phyloP scores from a whole-genome alignment of 2,888 invertebrate genomes.

The Acleris cristana region DNA sequence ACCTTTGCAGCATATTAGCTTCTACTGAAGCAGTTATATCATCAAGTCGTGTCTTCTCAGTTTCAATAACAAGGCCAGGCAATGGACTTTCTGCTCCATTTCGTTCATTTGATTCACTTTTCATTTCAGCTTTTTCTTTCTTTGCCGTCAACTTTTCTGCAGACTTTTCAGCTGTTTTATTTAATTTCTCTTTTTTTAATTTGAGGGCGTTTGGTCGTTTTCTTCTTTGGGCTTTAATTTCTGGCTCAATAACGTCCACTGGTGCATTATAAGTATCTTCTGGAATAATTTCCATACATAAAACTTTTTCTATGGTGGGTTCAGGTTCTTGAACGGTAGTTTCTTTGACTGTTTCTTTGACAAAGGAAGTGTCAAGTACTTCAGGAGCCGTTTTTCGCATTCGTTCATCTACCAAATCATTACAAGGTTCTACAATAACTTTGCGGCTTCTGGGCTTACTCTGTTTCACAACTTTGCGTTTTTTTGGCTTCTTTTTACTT shows the following conservation, averaged over 20 bases:
- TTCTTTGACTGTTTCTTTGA: slow-evolving; percentile 43
- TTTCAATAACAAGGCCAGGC: slow-evolving; percentile 66
- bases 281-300: slow-evolving; percentile 58
- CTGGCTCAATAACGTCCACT: slow-evolving; percentile 25
- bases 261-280: slow-evolving; percentile 40
- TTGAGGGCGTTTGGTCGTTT: slow-evolving; percentile 40
- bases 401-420: slow-evolving; percentile 59
- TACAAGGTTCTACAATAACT: slow-evolving; percentile 39
- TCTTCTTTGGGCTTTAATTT: slow-evolving; percentile 33
- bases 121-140: slow-evolving; percentile 38
- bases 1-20: slow-evolving; percentile 55
- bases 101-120: slow-evolving; percentile 37
- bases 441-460: slow-evolving; percentile 31
- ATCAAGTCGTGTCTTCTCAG: slow-evolving; percentile 43
- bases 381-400: slow-evolving; percentile 57
- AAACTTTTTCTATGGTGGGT: slow-evolving; percentile 44
- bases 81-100: slow-evolving; percentile 64
- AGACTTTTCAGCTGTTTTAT: slow-evolving; percentile 37
- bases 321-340: slow-evolving; percentile 43
- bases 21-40: slow-evolving; percentile 53
- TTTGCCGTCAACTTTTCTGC: slow-evolving; percentile 32
- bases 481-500: slow-evolving; percentile 40
- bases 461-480: slow-evolving; percentile 42
- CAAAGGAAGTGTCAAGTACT: slow-evolving; percentile 58
- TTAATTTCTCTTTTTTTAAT: slow-evolving; percentile 40